These are phyloP conservation scores for Oceanites oceanicus DNA, from an alignment of 2,113 vertebrate genomes.

Conservation along the genomic window DNA sequence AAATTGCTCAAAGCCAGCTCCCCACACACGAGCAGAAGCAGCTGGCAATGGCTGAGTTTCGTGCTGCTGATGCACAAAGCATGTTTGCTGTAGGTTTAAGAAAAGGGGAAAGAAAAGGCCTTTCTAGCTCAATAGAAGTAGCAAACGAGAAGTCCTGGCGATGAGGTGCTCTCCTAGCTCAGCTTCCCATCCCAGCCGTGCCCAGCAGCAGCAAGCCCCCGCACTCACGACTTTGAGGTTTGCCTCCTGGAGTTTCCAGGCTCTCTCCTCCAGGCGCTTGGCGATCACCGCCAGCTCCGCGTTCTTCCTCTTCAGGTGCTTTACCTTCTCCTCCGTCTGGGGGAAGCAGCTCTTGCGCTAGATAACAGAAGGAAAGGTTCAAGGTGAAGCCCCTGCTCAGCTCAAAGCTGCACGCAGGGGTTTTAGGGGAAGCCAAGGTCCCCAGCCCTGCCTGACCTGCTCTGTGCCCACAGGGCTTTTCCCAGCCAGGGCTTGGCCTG, in stretches of 20 bases:
- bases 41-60: neutral
- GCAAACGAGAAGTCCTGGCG: neutral
- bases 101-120: neutral
- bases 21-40: neutral
- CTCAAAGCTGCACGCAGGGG: neutral
- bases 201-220: fast-evolving
- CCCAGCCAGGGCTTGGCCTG: neutral
- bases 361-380: neutral
- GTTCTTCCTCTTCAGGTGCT: slow-evolving; percentile 92
- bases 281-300: slow-evolving; percentile 94
- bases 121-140: neutral
- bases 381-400: neutral
- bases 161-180: neutral
- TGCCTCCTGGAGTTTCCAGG: slow-evolving; percentile 93
- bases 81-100: neutral
- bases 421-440: neutral
- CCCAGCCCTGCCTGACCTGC: neutral
- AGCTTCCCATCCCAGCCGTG: neutral
- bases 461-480: neutral
- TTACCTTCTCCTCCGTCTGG: slow-evolving; percentile 96
- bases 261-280: slow-evolving; percentile 94
- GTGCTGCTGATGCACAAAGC: neutral
- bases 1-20: neutral
- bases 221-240: slow-evolving; percentile 90
- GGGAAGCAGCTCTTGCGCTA: slow-evolving; percentile 94